phyloP scores from a whole-genome alignment of 2,888 invertebrate species.

The Drosophila acutilabella region DNA sequence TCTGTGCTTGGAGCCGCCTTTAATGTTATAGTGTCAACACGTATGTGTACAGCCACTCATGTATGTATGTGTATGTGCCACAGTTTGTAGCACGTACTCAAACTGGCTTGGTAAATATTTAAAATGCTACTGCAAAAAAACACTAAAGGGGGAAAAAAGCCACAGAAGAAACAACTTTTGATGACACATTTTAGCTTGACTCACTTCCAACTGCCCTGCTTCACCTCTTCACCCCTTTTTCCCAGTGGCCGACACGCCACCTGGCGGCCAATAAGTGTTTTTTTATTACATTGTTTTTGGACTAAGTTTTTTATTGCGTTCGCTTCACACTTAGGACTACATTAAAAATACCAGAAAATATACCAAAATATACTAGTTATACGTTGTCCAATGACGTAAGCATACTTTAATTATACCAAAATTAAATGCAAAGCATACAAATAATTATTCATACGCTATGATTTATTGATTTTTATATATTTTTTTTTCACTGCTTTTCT shows the following conservation, averaged over 20 bases:
- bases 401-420: constrained; percentile 27
- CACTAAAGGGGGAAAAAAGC: background rate
- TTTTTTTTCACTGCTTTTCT: background rate
- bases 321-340: constrained; percentile 33
- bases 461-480: background rate
- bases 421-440: constrained; percentile 24
- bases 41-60: background rate
- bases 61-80: constrained; percentile 3
- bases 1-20: constrained; percentile 9
- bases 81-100: constrained; percentile 3
- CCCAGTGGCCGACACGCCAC: constrained; percentile 20
- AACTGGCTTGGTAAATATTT: constrained; percentile 66
- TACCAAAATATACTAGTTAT: constrained; percentile 32
- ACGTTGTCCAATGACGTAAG: constrained; percentile 13
- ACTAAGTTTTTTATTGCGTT: constrained; percentile 43
- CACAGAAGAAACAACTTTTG: constrained; percentile 16
- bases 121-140: constrained; percentile 53
- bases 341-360: constrained; percentile 47
- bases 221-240: too few relatives aligned
- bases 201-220: too few relatives aligned
- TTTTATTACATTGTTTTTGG: constrained; percentile 33
- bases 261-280: constrained; percentile 47
- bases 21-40: constrained; percentile 55
- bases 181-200: constrained; percentile 14
- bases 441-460: background rate